Conservation (phyloP, 2,797 vertebrate species). For the Rhinophrynus dorsalis region DNA sequence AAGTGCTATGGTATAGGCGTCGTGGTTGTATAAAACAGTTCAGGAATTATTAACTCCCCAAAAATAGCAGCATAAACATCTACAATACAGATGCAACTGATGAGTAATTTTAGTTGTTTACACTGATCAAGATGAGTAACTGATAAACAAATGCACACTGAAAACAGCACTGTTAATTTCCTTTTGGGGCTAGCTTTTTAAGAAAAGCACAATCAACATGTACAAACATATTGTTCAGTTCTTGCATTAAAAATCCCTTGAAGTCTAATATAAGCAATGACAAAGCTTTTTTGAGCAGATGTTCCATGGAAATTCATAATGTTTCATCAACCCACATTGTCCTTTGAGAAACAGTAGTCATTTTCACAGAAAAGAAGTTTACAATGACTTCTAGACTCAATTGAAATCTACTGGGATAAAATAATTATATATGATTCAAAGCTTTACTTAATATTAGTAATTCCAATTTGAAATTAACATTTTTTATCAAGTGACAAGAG, state of each 20-base stretch:
- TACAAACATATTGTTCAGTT: conserved; percentile 37
- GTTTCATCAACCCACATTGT: conserved; percentile 51
- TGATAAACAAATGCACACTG: conserved; percentile 36
- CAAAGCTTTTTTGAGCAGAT: conserved; percentile 48
- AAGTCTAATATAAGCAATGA: conserved; percentile 46
- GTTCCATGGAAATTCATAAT: conserved; percentile 53
- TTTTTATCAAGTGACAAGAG: conserved; percentile 1
- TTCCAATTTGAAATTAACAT: conserved; percentile 19
- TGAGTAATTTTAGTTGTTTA: conserved; percentile 33
- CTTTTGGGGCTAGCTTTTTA: conserved; percentile 29
- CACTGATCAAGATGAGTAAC: conserved; percentile 18
- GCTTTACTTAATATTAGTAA: conserved; percentile 44
- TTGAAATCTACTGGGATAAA: conserved; percentile 45
- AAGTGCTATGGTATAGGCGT: not conserved
- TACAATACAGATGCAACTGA: conserved; percentile 25
- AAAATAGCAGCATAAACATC: conserved; percentile 24
- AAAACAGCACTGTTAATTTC: conserved; percentile 40
- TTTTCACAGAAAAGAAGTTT: conserved; percentile 55
- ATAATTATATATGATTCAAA: conserved; percentile 16
- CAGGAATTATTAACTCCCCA: conserved; percentile 10
- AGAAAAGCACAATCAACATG: conserved; percentile 47
- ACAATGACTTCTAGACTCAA: conserved; percentile 36
- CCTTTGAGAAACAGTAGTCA: conserved; percentile 47
- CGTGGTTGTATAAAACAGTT: not conserved
- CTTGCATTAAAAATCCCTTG: conserved; percentile 49